Evolutionary conservation across 2,113 vertebrate genomes (phyloP).

Genomic region (Synchiropus splendidus): DNA sequence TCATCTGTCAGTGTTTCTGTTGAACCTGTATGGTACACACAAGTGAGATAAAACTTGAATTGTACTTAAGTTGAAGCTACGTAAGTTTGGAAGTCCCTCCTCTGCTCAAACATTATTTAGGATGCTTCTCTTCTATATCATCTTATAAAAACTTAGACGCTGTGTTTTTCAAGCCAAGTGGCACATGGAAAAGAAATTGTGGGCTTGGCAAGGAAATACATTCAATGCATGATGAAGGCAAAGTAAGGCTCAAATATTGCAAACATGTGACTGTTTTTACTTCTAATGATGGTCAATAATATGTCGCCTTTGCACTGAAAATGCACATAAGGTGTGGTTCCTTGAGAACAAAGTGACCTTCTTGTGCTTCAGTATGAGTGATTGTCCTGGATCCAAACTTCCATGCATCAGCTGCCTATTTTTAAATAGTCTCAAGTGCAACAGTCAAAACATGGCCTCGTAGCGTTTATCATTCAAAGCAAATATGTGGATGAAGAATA

Average conservation of each 20-base stretch:
- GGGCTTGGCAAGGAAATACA: conserved; percentile 10
- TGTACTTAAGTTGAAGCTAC: no score
- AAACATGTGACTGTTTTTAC: conserved; percentile 6
- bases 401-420: conserved; percentile 18
- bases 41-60: no score
- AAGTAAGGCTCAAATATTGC: conserved; percentile 1
- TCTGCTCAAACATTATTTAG: not conserved
- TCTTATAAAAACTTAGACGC: conserved; percentile 5
- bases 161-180: conserved; percentile 10
- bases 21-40: no score
- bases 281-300: no score
- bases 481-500: conserved; percentile 20
- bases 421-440: conserved; percentile 33
- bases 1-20: no score
- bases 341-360: conserved; percentile 9
- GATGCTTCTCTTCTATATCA: conserved; percentile 1
- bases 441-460: conserved; percentile 26
- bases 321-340: conserved; percentile 3
- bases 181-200: conserved; percentile 16
- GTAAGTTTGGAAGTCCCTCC: not conserved
- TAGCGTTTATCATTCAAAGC: conserved; percentile 22
- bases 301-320: no score
- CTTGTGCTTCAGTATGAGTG: conserved; percentile 10
- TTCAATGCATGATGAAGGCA: not conserved
- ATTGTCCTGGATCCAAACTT: conserved; percentile 7